Evolutionary conservation across 2,797 vertebrate species (phyloP).

Genomic region (Urophycis tenuis): DNA sequence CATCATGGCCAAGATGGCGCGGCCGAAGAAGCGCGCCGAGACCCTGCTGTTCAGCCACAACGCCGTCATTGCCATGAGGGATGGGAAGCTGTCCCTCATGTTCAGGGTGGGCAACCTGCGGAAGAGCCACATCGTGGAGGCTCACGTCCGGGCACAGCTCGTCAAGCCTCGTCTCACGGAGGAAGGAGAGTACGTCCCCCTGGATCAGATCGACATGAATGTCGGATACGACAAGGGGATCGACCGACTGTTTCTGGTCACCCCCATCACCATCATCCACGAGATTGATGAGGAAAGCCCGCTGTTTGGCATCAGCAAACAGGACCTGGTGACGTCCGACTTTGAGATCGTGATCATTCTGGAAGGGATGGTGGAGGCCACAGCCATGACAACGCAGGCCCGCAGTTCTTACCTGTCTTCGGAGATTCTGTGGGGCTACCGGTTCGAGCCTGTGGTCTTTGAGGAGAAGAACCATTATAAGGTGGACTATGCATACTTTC

Average conservation of each 20-base stretch:
- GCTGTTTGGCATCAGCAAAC: conserved; percentile 87
- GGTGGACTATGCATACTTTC: conserved; percentile 92
- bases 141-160: conserved; percentile 88
- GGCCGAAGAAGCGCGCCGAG: conserved; percentile 92
- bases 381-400: conserved; percentile 93
- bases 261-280: conserved; percentile 88
- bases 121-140: conserved; percentile 95
- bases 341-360: conserved; percentile 96
- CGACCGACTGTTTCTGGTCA: conserved; percentile 92
- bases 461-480: conserved; percentile 92
- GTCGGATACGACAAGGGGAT: conserved; percentile 93
- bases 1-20: conserved; percentile 98
- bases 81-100: conserved; percentile 91
- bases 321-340: conserved; percentile 83
- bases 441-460: conserved; percentile 88
- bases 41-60: conserved; percentile 91
- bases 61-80: conserved; percentile 83
- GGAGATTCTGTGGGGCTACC: conserved; percentile 93
- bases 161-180: conserved; percentile 89
- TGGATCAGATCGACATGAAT: conserved; percentile 94
- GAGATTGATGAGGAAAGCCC: conserved; percentile 94
- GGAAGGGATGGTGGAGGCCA: conserved; percentile 95
- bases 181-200: conserved; percentile 91
- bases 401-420: conserved; percentile 90
- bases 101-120: conserved; percentile 91